Percentiles rank a stretch among this genome's conserved stretches.
Conservation (phyloP, 2,888 invertebrate species). For the Podotricha telesiphe region DNA sequence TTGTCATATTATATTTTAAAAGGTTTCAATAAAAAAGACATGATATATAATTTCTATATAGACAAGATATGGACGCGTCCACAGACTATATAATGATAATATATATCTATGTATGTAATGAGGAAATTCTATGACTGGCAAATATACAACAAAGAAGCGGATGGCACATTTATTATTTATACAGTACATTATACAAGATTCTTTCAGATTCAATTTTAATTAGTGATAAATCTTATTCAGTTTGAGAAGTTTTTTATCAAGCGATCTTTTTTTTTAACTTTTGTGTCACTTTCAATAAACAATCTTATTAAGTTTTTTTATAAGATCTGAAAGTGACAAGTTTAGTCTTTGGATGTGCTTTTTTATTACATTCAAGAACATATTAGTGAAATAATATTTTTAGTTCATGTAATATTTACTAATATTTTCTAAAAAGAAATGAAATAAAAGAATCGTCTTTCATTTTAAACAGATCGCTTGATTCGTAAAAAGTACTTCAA, state of each 20-base stretch:
- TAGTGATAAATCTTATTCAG: constrained; percentile 42
- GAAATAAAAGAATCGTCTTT: background rate
- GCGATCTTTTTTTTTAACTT: constrained; percentile 1
- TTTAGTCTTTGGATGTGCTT: background rate
- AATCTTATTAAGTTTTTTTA: constrained; percentile 6
- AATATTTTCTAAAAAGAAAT: background rate
- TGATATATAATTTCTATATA: constrained; percentile 39
- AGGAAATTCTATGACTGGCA: constrained; percentile 54
- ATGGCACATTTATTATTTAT: constrained; percentile 75
- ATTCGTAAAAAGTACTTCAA: constrained; percentile 30
- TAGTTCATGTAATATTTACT: background rate
- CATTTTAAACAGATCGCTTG: constrained; percentile 14
- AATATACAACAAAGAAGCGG: constrained; percentile 75
- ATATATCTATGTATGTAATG: constrained; percentile 49
- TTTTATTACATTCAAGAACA: background rate
- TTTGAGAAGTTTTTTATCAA: constrained; percentile 7
- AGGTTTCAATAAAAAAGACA: constrained; percentile 29
- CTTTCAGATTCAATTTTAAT: constrained; percentile 55
- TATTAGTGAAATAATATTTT: background rate
- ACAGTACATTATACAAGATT: constrained; percentile 58
- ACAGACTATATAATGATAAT: constrained; percentile 52
- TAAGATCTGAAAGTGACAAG: constrained; percentile 8
- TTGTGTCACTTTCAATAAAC: background rate
- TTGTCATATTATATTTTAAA: constrained; percentile 15
- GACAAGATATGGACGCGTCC: constrained; percentile 67